These are phyloP conservation scores for Cheirogaleus major DNA, from an alignment of 2,797 vertebrate genomes.

Conservation along the genomic window DNA sequence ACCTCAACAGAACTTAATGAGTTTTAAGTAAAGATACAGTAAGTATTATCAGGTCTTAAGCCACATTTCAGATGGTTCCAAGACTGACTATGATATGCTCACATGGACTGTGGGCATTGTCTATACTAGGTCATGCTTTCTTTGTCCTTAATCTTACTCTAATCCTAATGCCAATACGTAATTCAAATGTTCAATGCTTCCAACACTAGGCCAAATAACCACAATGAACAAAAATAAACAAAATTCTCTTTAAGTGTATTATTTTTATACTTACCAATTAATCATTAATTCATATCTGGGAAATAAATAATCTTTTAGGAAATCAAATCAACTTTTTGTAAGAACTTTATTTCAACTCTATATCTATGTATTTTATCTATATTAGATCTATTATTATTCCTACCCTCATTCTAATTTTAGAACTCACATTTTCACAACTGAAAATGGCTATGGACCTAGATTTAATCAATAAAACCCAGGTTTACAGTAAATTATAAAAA, in stretches of 20 bases:
- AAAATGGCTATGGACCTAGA: not conserved
- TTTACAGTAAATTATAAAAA: not conserved
- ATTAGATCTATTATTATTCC: not conserved
- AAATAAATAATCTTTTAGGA: constrained; percentile 3
- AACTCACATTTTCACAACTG: not conserved
- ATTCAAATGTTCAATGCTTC: not conserved
- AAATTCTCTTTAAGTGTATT: not conserved
- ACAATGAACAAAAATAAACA: not conserved
- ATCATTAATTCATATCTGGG: not conserved
- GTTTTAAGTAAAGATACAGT: not conserved
- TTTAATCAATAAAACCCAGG: not conserved
- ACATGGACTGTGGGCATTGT: not conserved
- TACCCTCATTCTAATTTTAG: not conserved
- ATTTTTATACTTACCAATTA: constrained; percentile 1
- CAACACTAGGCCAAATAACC: not conserved
- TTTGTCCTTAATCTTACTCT: not conserved
- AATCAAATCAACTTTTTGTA: constrained; percentile 35
- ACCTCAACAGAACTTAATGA: not conserved
- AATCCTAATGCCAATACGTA: not conserved
- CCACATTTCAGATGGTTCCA: not conserved
- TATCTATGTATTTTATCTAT: not conserved
- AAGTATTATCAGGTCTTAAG: not conserved
- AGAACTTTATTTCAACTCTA: constrained; percentile 47
- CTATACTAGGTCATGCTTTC: not conserved
- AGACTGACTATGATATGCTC: not conserved